A percentile compares a stretch with the other conserved stretches of the same genome.
Evolutionary conservation across 2,113 vertebrate genomes (phyloP).

Genomic region (Promerops cafer): DNA sequence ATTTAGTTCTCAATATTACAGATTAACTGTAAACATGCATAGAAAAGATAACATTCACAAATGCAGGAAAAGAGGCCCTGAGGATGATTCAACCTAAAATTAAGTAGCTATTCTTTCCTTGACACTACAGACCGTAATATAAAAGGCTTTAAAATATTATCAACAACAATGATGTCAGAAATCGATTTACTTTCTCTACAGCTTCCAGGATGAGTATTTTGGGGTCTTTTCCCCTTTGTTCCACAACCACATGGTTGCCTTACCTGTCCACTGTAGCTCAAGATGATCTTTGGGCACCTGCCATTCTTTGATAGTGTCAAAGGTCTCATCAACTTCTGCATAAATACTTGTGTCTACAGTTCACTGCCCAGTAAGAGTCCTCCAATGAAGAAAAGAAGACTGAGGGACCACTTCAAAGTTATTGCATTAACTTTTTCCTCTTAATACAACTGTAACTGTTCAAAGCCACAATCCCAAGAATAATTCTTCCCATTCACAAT

Average conservation of each 20-base stretch:
- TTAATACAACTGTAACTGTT: background rate
- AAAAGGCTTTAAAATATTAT: background rate
- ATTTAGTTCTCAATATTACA: background rate
- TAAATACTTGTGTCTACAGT: background rate
- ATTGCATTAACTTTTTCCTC: background rate
- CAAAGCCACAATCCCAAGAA: background rate
- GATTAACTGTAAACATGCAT: background rate
- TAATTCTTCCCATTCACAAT: background rate
- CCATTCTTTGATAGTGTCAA: background rate
- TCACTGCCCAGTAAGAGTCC: background rate
- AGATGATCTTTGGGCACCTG: background rate
- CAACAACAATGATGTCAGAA: background rate
- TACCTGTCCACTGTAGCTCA: background rate
- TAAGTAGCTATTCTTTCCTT: background rate
- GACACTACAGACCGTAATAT: background rate
- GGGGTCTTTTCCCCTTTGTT: background rate
- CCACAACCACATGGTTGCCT: background rate
- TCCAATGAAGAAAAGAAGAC: background rate
- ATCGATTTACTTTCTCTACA: background rate
- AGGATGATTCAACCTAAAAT: background rate
- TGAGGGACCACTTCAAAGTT: background rate
- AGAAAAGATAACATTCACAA: background rate
- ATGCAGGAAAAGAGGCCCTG: background rate
- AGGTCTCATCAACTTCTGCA: background rate
- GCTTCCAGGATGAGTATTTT: background rate